Percentiles rank a stretch among this genome's conserved stretches.
phyloP scores from a whole-genome alignment of 37 sponge, comb jelly and placozoan genomes.

The Beroe forskalii region DNA sequence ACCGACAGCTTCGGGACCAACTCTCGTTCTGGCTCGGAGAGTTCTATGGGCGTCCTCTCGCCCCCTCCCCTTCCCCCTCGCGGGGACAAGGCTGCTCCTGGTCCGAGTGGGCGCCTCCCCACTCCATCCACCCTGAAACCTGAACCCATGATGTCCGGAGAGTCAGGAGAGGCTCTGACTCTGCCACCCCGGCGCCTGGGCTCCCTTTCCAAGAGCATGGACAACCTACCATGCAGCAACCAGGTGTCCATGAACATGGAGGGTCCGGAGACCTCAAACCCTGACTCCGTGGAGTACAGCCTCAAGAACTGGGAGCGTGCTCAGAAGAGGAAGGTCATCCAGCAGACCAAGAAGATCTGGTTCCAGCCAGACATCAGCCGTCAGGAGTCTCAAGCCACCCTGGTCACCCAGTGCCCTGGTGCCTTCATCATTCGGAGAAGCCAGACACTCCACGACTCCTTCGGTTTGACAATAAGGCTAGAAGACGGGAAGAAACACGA shows the following conservation, averaged over 20 bases:
- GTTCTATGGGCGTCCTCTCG: constrained; percentile 1
- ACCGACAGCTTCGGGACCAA: constrained; percentile 41
- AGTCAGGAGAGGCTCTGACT: neutral
- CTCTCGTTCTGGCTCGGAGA: constrained; percentile 41
- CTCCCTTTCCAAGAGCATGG: constrained; percentile 56
- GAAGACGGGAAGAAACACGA: constrained; percentile 54
- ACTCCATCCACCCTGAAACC: neutral
- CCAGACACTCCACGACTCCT: constrained; percentile 15
- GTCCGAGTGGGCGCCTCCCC: neutral
- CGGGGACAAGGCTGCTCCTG: constrained; percentile 53
- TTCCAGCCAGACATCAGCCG: constrained; percentile 4
- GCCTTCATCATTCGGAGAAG: constrained; percentile 39
- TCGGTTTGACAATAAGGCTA: constrained; percentile 29
- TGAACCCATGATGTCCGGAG: neutral
- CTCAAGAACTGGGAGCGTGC: constrained; percentile 29
- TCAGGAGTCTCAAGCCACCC: constrained; percentile 53
- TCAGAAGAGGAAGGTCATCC: constrained; percentile 4
- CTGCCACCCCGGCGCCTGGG: constrained; percentile 11
- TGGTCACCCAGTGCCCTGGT: constrained; percentile 51
- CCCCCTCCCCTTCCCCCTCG: constrained; percentile 60
- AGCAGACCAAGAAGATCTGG: constrained; percentile 37
- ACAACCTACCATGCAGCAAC: constrained; percentile 30
- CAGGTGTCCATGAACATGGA: constrained; percentile 22
- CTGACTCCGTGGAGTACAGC: constrained; percentile 34
- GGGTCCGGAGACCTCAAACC: neutral